Conservation (phyloP, 1,140 invertebrate genomes). For the Zaprionus nigranus region DNA sequence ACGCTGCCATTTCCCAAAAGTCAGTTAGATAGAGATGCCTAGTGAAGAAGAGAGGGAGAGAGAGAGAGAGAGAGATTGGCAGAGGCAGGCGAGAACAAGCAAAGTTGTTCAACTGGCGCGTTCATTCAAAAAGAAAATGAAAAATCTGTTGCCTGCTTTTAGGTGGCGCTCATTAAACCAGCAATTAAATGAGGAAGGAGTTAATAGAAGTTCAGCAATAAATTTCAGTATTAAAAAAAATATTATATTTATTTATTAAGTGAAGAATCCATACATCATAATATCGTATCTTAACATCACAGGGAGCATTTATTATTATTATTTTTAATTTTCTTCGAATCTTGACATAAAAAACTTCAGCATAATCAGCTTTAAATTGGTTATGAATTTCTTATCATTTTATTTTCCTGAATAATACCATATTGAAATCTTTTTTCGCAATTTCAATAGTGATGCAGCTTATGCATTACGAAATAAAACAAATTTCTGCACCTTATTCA, state of each 20-base stretch:
- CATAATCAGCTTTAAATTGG: not conserved
- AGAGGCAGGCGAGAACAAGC: not conserved
- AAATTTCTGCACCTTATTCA: not conserved
- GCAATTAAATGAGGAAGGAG: not conserved
- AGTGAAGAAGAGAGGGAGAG: not conserved
- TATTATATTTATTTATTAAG: too few relatives aligned
- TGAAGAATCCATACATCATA: too few relatives aligned
- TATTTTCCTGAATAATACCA: too few relatives aligned
- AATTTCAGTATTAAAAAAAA: too few relatives aligned
- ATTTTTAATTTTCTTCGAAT: too few relatives aligned
- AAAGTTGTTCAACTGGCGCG: not conserved
- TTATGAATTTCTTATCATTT: too few relatives aligned
- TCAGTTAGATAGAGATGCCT: not conserved
- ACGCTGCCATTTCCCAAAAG: constrained; percentile 56
- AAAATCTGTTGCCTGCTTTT: not conserved
- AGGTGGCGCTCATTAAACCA: not conserved
- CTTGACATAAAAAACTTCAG: too few relatives aligned
- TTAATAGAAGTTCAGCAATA: not conserved
- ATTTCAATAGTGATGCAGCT: not conserved
- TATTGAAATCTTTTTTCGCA: not conserved
- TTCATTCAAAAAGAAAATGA: not conserved
- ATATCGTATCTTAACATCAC: too few relatives aligned
- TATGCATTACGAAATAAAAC: not conserved
- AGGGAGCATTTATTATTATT: too few relatives aligned
- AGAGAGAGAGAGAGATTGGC: not conserved